phyloP scores from a whole-genome alignment of 2,797 vertebrate species.

The Pempheris klunzingeri region DNA sequence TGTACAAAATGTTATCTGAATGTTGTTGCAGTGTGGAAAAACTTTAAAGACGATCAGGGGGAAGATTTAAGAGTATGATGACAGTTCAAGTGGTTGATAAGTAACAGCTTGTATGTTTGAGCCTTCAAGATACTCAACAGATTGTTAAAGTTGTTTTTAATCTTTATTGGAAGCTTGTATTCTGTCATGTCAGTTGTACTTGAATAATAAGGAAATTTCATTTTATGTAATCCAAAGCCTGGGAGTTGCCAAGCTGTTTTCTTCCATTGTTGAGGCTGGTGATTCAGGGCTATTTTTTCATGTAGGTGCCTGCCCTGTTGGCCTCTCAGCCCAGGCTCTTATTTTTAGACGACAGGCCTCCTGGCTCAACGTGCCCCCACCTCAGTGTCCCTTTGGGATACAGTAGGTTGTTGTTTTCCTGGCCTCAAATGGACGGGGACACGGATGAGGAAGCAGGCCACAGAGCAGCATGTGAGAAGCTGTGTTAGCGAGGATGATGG shows the following conservation, averaged over 20 bases:
- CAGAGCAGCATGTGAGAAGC: constrained; percentile 13
- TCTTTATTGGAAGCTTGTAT: neutral
- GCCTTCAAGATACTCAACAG: neutral
- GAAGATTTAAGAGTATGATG: neutral
- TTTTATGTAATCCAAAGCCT: constrained; percentile 3
- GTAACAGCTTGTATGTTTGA: neutral
- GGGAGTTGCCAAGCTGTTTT: constrained; percentile 27
- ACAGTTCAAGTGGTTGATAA: neutral
- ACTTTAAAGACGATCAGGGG: neutral
- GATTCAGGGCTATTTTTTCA: constrained; percentile 35
- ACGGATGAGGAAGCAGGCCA: constrained; percentile 64
- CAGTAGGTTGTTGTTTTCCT: constrained; percentile 73
- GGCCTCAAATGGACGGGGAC: constrained; percentile 53
- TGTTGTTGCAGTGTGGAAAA: neutral
- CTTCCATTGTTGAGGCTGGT: constrained; percentile 15
- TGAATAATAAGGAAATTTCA: neutral
- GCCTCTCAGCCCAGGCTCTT: constrained; percentile 34
- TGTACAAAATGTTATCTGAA: constrained; percentile 2
- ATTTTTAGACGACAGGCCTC: constrained; percentile 62
- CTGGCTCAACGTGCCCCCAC: constrained; percentile 38
- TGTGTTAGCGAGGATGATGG: constrained; percentile 21
- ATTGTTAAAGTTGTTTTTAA: neutral
- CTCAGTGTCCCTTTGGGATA: constrained; percentile 49
- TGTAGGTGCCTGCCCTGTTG: constrained; percentile 23
- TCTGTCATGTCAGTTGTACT: neutral